Conservation (phyloP, 2,797 vertebrate genomes). For the Gambusia yucatana region DNA sequence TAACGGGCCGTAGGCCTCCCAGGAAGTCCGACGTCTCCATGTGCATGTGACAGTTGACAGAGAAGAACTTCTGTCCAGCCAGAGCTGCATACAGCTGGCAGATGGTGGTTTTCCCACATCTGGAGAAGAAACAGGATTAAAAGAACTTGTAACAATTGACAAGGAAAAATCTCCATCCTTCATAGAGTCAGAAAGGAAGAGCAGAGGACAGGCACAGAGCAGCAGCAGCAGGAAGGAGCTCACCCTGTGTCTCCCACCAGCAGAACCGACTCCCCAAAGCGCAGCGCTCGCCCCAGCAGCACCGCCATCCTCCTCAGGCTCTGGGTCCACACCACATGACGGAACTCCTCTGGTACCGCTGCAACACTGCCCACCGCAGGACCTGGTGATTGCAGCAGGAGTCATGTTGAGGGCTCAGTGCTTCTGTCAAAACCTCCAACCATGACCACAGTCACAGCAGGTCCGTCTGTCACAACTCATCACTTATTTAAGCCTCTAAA, state of each 20-base stretch:
- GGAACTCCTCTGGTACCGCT: constrained; percentile 86
- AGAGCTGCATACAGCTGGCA: constrained; percentile 94
- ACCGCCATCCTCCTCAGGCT: constrained; percentile 89
- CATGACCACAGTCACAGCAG: too few relatives aligned
- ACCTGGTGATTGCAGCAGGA: constrained; percentile 59
- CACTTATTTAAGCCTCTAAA: too few relatives aligned
- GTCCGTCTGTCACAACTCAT: too few relatives aligned
- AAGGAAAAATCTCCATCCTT: not conserved
- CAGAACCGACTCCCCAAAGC: constrained; percentile 92
- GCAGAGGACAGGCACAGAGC: not conserved
- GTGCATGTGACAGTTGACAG: constrained; percentile 94
- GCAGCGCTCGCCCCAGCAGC: constrained; percentile 90
- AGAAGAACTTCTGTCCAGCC: constrained; percentile 85
- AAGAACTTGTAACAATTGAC: not conserved
- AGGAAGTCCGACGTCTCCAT: constrained; percentile 98
- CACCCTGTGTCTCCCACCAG: constrained; percentile 98
- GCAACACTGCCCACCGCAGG: constrained; percentile 77
- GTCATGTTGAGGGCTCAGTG: not conserved
- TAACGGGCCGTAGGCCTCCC: constrained; percentile 89
- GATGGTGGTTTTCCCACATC: constrained; percentile 97
- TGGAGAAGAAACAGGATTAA: constrained; percentile 53
- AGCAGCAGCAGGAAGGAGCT: constrained; percentile 7
- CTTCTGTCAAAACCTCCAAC: not conserved
- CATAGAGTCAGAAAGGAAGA: not conserved
- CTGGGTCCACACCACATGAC: constrained; percentile 92